Conservation (phyloP, 2,888 invertebrate genomes). For the Ochropleura plecta region DNA sequence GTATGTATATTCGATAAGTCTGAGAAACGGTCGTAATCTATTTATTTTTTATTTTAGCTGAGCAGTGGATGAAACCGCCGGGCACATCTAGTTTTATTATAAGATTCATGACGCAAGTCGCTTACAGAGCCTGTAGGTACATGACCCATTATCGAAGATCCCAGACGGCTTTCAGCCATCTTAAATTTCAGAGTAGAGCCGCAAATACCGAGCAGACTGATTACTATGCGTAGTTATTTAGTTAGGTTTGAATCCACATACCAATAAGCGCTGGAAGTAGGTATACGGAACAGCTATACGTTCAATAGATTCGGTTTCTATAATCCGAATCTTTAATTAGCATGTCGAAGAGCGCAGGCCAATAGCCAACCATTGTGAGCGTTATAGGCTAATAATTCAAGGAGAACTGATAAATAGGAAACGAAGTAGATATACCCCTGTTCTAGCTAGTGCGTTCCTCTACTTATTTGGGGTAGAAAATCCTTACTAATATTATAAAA, state of each 20-base stretch:
- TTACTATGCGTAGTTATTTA: slow-evolving; percentile 10
- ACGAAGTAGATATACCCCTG: background rate
- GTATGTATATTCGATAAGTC: too few relatives aligned
- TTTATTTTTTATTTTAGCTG: too few relatives aligned
- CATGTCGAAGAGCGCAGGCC: background rate
- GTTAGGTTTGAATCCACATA: background rate
- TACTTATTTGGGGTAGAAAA: too few relatives aligned
- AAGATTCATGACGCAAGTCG: slow-evolving; percentile 7
- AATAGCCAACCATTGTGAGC: background rate
- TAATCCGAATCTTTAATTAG: background rate
- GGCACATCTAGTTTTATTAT: background rate
- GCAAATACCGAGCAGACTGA: slow-evolving; percentile 24
- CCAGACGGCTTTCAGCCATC: slow-evolving; percentile 35
- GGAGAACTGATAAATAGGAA: background rate
- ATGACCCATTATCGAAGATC: slow-evolving; percentile 27
- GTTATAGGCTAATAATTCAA: background rate
- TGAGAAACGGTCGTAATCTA: too few relatives aligned
- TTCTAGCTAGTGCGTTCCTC: background rate
- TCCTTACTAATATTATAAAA: too few relatives aligned
- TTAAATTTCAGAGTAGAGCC: slow-evolving; percentile 32
- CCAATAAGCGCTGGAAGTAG: background rate
- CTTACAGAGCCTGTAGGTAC: slow-evolving; percentile 2
- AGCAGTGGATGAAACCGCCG: too few relatives aligned
- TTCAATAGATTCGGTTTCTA: too few relatives aligned
- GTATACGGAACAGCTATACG: too few relatives aligned